Conservation (phyloP, 1,140 invertebrate genomes). For the Dinoponera quadriceps region DNA sequence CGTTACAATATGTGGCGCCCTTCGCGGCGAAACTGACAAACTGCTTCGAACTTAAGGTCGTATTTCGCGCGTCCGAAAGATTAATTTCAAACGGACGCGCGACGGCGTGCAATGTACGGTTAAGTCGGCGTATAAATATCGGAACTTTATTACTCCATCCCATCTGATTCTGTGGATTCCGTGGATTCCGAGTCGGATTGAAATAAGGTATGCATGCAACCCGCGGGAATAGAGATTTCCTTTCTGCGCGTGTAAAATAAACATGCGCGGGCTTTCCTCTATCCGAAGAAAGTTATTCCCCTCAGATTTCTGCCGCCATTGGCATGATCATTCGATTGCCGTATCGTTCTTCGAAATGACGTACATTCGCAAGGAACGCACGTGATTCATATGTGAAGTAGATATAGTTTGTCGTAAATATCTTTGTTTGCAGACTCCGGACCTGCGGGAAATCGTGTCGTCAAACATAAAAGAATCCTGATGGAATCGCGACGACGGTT, state of each 20-base stretch:
- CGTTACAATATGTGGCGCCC: not conserved
- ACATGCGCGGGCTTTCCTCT: not conserved
- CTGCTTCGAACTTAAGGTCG: not conserved
- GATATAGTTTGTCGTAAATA: not conserved
- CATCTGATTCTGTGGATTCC: conserved; percentile 7
- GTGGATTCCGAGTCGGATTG: not conserved
- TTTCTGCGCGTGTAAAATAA: not conserved
- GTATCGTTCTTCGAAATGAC: not conserved
- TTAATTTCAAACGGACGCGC: not conserved
- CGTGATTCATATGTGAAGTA: not conserved
- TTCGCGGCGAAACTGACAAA: not conserved
- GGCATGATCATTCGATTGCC: not conserved
- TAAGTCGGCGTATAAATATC: not conserved
- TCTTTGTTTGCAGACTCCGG: not conserved
- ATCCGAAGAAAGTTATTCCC: not conserved
- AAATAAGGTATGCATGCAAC: not conserved
- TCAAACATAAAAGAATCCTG: not conserved
- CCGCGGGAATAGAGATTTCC: not conserved
- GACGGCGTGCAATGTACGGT: not conserved
- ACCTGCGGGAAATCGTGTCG: not conserved
- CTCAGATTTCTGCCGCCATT: not conserved
- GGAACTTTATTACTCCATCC: not conserved
- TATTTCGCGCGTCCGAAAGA: not conserved
- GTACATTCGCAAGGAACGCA: not conserved
- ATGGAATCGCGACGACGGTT: too few species aligned